These are phyloP conservation scores for Halcyon chelicuti DNA, from an alignment of 2,797 vertebrate genomes.

Conservation along the genomic window DNA sequence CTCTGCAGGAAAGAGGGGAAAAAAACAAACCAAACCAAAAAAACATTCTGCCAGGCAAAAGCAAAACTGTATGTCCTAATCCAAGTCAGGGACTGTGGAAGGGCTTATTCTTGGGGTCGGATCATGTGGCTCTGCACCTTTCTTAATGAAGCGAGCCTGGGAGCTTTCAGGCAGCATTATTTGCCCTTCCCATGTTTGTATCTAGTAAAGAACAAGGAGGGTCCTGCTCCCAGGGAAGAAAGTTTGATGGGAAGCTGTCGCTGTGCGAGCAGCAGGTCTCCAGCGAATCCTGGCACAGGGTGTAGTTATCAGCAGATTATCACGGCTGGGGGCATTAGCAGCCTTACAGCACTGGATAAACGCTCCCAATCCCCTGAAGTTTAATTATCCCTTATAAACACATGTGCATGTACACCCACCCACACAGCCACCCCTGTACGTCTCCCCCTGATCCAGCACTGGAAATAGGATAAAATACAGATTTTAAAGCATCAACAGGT, in stretches of 20 bases:
- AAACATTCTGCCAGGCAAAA: neutral
- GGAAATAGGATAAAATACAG: neutral
- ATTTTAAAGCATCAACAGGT: slow-evolving; percentile 33
- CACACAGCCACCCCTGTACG: neutral
- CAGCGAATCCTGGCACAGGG: slow-evolving; percentile 21
- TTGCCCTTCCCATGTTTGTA: neutral
- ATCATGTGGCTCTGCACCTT: neutral
- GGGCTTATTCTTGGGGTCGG: neutral
- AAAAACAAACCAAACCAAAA: no score
- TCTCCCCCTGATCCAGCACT: neutral
- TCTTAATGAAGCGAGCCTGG: neutral
- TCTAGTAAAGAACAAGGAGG: neutral
- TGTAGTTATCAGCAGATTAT: slow-evolving; percentile 71
- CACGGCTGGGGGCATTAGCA: slow-evolving; percentile 68
- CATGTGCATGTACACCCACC: slow-evolving; percentile 8
- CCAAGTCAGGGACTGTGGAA: neutral
- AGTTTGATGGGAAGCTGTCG: neutral
- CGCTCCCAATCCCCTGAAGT: slow-evolving; percentile 66
- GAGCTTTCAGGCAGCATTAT: neutral
- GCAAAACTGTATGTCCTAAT: neutral
- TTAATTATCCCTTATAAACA: slow-evolving; percentile 70
- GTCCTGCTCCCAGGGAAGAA: neutral
- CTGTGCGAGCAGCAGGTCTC: slow-evolving; percentile 9
- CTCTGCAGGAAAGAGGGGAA: fast-evolving
- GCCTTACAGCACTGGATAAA: slow-evolving; percentile 54